Evolutionary conservation across 2,888 invertebrate genomes (phyloP), one percentile per base, ranked within the genome.

Genomic region (Eupeodes latifasciatus): DNA sequence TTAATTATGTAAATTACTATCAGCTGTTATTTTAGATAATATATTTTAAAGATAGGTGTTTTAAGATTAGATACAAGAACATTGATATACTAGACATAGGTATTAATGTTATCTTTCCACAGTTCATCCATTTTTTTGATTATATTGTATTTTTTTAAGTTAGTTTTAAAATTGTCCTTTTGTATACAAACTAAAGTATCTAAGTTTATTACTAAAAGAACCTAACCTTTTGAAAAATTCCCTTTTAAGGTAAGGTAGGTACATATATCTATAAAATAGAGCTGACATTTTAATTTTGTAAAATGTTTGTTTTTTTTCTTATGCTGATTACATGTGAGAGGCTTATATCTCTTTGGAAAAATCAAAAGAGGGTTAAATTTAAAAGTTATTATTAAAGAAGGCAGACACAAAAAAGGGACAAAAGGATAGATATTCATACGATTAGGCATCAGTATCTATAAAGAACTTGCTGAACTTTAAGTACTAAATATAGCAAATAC

Each of bases 271-370:
- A 69, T 53, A 69, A 85, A 59, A 55, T 85, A 72, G 72, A 81
- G 85, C 77, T 81, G 85, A 77, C 85, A 81, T 81, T 85, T 81
- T 77, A 59, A 77, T 66, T 81, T 77, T 36, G 49, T 69, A 64
- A 67, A 77, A 85, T 76, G 77, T 66, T 77, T 27, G 27, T 27
- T 27, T 27, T 27, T 19, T 61, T 71, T 66, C 40, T 40, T 9
- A 7, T 44, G 53, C 77, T 81, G 77, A 81, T 77, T 55, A 61
- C 81, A 77, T 77, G 77, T 67, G 40, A 19, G 59, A 36, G 59
- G 59, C 9, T 40, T 40, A 40, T 85, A 85, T 85, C 85, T 81
- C 49, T 66, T 66, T 44, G 77, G 1, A 36, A 34, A 72, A 81
- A 81, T 85, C 81, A 77, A 72, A 85, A 44, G 76, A 85, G 81